Conservation (phyloP, 2,113 vertebrate genomes). For the Centropus bengalensis region DNA sequence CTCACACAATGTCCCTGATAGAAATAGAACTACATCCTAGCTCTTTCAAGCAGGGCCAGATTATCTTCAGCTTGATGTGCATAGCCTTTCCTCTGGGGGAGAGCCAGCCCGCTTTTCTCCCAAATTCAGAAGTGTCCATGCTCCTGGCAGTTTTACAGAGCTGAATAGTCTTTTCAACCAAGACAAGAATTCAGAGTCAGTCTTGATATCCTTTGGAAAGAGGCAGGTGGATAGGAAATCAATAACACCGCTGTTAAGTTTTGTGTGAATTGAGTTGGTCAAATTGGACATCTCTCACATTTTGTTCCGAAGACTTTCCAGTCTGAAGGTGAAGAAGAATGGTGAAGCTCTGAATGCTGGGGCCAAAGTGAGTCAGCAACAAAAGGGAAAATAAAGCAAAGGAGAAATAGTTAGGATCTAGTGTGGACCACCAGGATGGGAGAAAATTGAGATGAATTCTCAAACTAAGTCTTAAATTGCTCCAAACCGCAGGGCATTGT, state of each 20-base stretch:
- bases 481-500: conserved; percentile 36
- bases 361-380: background rate
- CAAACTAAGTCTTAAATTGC: conserved; percentile 6
- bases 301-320: background rate
- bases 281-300: background rate
- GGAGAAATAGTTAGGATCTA: background rate
- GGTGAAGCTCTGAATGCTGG: background rate
- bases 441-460: conserved; percentile 44
- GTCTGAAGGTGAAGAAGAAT: background rate
- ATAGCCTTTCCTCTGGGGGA: background rate
- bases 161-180: background rate
- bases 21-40: background rate
- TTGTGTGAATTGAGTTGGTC: background rate
- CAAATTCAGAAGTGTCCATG: background rate
- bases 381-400: background rate
- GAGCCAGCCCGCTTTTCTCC: background rate
- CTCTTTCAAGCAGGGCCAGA: background rate
- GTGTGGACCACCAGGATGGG: conserved; percentile 18
- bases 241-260: background rate
- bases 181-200: background rate
- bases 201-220: background rate
- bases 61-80: background rate
- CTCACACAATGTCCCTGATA: background rate
- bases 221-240: background rate
- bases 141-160: background rate